Evolutionary conservation across 2,888 invertebrate genomes (phyloP).

Genomic region (Papilio protenor): DNA sequence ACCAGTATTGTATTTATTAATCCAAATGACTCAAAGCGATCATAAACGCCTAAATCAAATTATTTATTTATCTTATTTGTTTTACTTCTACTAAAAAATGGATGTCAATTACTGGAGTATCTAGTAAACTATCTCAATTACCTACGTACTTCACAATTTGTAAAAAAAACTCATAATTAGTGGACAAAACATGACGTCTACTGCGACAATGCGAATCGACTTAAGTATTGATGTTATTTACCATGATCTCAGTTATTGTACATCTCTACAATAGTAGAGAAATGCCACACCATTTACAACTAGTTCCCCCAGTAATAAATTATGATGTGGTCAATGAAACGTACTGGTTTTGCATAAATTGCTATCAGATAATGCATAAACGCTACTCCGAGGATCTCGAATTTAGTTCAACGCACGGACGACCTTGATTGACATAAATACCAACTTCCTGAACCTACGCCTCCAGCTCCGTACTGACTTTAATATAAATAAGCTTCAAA

Average conservation of each 20-base stretch:
- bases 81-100: too few relatives aligned
- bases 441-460: constrained; percentile 23
- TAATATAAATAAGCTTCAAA: constrained; percentile 18
- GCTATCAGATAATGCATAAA: neutral
- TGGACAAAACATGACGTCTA: too few relatives aligned
- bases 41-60: neutral
- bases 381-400: neutral
- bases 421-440: constrained; percentile 31
- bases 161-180: neutral
- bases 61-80: too few relatives aligned
- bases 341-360: neutral
- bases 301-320: neutral
- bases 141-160: neutral
- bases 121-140: neutral
- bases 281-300: too few relatives aligned
- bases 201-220: too few relatives aligned
- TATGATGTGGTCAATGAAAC: neutral
- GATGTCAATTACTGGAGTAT: too few relatives aligned
- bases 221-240: too few relatives aligned
- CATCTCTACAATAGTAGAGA: too few relatives aligned
- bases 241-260: too few relatives aligned
- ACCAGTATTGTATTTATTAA: neutral
- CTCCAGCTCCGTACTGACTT: neutral
- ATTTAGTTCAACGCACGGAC: neutral
- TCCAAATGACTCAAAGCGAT: neutral